Evolutionary conservation across 2,113 vertebrate species (phyloP).

Genomic region (Boulengeromyrus knoepffleri): DNA sequence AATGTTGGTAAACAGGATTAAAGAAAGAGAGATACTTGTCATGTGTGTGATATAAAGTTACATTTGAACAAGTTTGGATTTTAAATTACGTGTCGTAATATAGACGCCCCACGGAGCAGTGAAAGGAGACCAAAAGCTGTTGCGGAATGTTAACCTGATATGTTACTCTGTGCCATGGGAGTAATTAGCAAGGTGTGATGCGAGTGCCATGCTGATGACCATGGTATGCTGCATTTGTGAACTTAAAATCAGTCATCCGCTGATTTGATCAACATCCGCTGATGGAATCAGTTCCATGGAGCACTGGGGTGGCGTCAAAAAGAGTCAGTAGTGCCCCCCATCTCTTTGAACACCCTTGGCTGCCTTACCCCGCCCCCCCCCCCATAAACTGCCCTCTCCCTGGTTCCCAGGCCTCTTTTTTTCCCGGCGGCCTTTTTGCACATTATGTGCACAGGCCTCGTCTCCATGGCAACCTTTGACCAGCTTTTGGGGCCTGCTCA

Average conservation of each 20-base stretch:
- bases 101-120: not conserved
- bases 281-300: not conserved
- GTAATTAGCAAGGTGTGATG: conserved; percentile 24
- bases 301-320: not conserved
- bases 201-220: not conserved
- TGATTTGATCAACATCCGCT: too few species aligned
- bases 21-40: not conserved
- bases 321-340: conserved; percentile 50
- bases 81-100: not conserved
- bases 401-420: conserved; percentile 33
- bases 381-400: conserved; percentile 20
- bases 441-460: conserved; percentile 50
- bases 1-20: not conserved
- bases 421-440: conserved; percentile 42
- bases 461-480: conserved; percentile 69
- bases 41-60: not conserved
- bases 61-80: not conserved
- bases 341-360: not conserved
- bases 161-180: not conserved
- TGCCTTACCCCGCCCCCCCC: conserved; percentile 25
- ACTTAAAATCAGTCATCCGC: not conserved
- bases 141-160: not conserved
- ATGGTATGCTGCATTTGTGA: not conserved
- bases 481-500: conserved; percentile 41
- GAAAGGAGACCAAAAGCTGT: not conserved